A percentile compares a stretch with the other conserved stretches of the same genome.
These are phyloP conservation scores for Idris sp. DNA, from an alignment of 1,140 invertebrate species.

Conservation along the genomic window DNA sequence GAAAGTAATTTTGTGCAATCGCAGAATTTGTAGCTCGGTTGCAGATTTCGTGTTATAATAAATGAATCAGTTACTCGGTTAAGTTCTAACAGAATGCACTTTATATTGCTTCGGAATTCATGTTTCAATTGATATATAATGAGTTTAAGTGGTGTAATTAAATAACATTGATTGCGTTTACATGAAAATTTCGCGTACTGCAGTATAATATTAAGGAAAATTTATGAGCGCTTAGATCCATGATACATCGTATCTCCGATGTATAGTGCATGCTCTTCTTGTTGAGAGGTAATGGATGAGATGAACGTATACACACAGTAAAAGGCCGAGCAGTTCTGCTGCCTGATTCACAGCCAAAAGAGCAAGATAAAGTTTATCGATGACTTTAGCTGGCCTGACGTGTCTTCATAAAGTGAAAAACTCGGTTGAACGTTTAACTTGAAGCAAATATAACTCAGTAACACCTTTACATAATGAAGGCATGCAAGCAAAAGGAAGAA, in stretches of 20 bases:
- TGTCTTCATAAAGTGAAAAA: conserved; percentile 58
- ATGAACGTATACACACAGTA: conserved; percentile 34
- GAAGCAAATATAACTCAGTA: conserved; percentile 41
- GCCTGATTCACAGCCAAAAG: conserved; percentile 58
- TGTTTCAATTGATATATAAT: too few species aligned
- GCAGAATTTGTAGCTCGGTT: neutral
- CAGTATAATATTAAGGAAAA: conserved; percentile 38
- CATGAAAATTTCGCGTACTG: conserved; percentile 39
- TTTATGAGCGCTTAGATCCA: conserved; percentile 51
- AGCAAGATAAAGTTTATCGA: conserved; percentile 57
- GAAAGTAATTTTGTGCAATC: conserved; percentile 19
- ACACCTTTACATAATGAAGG: conserved; percentile 10
- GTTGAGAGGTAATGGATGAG: conserved; percentile 59
- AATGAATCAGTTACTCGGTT: conserved; percentile 29
- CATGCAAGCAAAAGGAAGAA: too few species aligned
- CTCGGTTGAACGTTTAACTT: conserved; percentile 40
- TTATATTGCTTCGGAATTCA: conserved; percentile 1
- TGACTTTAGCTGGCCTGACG: conserved; percentile 38
- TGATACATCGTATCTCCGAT: conserved; percentile 45
- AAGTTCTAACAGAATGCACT: conserved; percentile 20
- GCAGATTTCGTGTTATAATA: conserved; percentile 16
- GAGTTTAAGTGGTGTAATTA: conserved; percentile 15
- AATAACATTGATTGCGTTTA: conserved; percentile 24
- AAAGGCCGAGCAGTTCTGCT: conserved; percentile 52
- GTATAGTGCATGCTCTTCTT: conserved; percentile 47